A percentile compares a stretch with the other conserved stretches of the same genome.
phyloP scores from a whole-genome alignment of 2,797 vertebrate species.

The Tenualosa ilisha region DNA sequence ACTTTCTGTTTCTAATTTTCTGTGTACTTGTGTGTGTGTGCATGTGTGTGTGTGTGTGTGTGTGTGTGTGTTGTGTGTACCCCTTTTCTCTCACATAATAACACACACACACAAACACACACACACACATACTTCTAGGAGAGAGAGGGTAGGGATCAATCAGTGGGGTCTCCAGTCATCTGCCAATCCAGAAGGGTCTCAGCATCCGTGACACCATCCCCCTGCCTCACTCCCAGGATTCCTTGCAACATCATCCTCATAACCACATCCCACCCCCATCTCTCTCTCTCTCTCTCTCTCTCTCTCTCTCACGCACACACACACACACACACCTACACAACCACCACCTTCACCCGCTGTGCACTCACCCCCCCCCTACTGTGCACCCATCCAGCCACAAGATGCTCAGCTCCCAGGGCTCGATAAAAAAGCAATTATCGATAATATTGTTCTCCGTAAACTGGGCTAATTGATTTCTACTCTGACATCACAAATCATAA shows the following conservation, averaged over 20 bases:
- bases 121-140: neutral
- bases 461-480: conserved; percentile 7
- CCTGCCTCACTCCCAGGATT: neutral
- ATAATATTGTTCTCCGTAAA: conserved; percentile 16
- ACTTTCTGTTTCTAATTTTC: too few species aligned
- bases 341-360: neutral
- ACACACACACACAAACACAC: too few species aligned
- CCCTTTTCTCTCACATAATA: too few species aligned
- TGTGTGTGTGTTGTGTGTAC: too few species aligned
- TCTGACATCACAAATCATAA: conserved; percentile 15
- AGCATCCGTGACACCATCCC: neutral
- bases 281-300: neutral
- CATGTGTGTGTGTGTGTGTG: too few species aligned
- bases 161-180: neutral
- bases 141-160: neutral
- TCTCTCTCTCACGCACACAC: neutral
- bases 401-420: conserved; percentile 1
- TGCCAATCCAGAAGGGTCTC: neutral
- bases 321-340: neutral
- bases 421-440: conserved; percentile 22
- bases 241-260: neutral
- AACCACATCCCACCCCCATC: neutral
- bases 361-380: neutral
- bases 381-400: neutral
- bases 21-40: too few species aligned